Base-by-base conservation (phyloP, 2,113 vertebrate genomes). In the Melanotaenia duboulayi region DNA sequence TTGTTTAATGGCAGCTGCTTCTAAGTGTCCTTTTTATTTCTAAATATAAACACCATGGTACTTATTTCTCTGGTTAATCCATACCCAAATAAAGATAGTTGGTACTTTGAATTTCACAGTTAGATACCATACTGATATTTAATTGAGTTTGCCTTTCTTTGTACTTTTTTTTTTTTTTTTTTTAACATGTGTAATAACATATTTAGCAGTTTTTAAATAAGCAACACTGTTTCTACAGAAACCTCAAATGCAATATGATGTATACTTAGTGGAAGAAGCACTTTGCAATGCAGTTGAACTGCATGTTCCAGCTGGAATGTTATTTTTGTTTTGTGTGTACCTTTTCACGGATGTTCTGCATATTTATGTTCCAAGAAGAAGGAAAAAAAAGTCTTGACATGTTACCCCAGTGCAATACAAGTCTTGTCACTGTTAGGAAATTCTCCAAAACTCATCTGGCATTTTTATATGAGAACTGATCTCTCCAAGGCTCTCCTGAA, bases 391-490 rank as follows among this genome's bases (percentile, higher is more conserved):
- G 77, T 72, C 68, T 74, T 74, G 37, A 25, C 58, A 11, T 78
- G 78, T 69, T 83, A 32, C 72, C 74, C 22, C 74, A 39, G 90
- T 91, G 92, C 90, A 91, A 92, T 91, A 92, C 68, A 37, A 83
- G 89, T 91, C 91, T 83, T 60, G 75, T 89, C 88, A 91, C 89
- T 92, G 91, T 78, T 74, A 56, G 67, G 65, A 75, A 44, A 42
- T 13, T 10, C 42, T 69, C 48, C 48, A 24, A 56, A 69, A 63
- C 49, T 28, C 37, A 20, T 62, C 11, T 51, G 71, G 50, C 69
- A 11, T 74, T 70, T 68, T 50, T 14, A 51, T 9, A 8, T 48
- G 65, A 67, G 19, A 11, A n/a, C 79, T 22, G 7, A 0, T 63
- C 46, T 62, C 54, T 71, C 48, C 59, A 25, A 64, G 74, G 57